Evolutionary conservation across 92 coral and sea anemone species (phyloP).

Genomic region (Actinernus sp.): DNA sequence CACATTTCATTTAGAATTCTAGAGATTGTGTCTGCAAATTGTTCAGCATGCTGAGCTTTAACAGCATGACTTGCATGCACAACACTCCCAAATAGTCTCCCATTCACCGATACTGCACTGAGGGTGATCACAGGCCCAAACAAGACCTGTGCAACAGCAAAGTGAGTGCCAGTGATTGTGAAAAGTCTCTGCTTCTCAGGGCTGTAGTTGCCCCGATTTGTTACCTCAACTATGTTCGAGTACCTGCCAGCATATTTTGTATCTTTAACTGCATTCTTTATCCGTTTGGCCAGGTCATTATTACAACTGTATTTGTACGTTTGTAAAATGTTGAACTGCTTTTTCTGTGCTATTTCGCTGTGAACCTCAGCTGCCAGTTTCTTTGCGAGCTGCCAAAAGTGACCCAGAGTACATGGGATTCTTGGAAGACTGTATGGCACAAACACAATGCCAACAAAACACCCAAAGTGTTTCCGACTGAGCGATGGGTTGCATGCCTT

Average conservation of each 20-base stretch:
- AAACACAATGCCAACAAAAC: conserved; percentile 10
- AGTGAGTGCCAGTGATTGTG: conserved; percentile 4
- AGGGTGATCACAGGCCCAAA: conserved; percentile 9
- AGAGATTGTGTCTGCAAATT: neutral
- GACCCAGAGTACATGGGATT: neutral
- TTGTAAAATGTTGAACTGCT: neutral
- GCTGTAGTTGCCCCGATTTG: conserved; percentile 3
- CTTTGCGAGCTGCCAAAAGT: conserved; percentile 21
- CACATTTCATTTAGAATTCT: neutral
- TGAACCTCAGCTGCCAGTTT: neutral
- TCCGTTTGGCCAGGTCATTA: no score
- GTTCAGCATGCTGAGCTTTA: neutral
- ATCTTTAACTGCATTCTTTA: no score
- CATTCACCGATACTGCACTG: neutral
- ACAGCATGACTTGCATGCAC: conserved; percentile 5
- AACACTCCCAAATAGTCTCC: conserved; percentile 5
- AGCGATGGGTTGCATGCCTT: no score
- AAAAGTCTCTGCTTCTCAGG: conserved; percentile 3
- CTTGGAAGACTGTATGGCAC: neutral
- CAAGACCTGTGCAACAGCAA: conserved; percentile 7
- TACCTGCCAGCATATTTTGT: conserved; percentile 14
- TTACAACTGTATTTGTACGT: neutral
- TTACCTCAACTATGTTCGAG: conserved; percentile 20
- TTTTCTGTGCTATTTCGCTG: neutral
- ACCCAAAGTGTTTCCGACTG: no score